Conservation (phyloP, 2,888 invertebrate species). For the Coronaproctus castanopsis region DNA sequence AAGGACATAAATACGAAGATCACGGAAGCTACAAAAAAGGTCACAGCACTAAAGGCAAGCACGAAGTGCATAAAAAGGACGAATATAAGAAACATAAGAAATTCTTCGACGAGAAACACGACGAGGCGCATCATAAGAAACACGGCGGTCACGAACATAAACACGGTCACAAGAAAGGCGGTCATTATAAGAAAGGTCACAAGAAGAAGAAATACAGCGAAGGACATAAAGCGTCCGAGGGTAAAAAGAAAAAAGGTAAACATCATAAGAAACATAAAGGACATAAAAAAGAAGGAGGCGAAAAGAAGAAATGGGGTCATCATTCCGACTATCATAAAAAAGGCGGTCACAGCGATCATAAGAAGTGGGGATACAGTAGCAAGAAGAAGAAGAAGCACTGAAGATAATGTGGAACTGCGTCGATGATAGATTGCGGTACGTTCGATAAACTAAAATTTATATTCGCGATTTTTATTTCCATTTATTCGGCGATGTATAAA, state of each 20-base stretch:
- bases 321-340: slow-evolving; percentile 57
- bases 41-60: slow-evolving; percentile 67
- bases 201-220: slow-evolving; percentile 54
- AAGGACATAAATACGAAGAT: slow-evolving; percentile 42
- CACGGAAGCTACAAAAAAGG: slow-evolving; percentile 62
- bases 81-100: slow-evolving; percentile 71
- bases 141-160: slow-evolving; percentile 56
- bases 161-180: slow-evolving; percentile 62
- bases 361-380: slow-evolving; percentile 48
- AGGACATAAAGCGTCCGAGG: slow-evolving; percentile 60
- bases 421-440: background rate
- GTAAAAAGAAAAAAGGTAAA: slow-evolving; percentile 56
- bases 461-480: too few species aligned
- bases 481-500: too few species aligned
- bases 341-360: slow-evolving; percentile 56
- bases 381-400: slow-evolving; percentile 21
- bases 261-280: slow-evolving; percentile 61
- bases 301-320: slow-evolving; percentile 53
- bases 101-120: slow-evolving; percentile 68
- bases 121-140: slow-evolving; percentile 58
- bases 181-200: slow-evolving; percentile 60
- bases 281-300: slow-evolving; percentile 55
- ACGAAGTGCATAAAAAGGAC: slow-evolving; percentile 64
- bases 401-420: background rate
- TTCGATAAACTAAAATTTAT: background rate